phyloP scores from a whole-genome alignment of 2,888 invertebrate species.

The Hemithea aestivaria region DNA sequence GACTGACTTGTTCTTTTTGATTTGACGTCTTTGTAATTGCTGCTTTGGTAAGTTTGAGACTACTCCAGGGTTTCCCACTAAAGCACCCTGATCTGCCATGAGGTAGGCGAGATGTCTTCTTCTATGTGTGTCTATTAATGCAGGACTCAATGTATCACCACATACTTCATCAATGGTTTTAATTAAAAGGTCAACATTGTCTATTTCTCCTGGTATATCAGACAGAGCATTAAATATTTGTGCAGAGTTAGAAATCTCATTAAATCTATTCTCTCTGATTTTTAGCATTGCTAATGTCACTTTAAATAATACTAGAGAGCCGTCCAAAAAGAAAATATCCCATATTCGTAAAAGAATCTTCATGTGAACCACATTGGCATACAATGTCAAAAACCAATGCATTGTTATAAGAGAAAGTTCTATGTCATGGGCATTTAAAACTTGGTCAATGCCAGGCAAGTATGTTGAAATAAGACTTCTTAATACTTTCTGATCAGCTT shows the following conservation, averaged over 20 bases:
- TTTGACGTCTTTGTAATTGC: slow-evolving; percentile 90
- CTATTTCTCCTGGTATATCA: slow-evolving; percentile 95
- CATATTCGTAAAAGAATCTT: slow-evolving; percentile 94
- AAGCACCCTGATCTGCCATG: slow-evolving; percentile 97
- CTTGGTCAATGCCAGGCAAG: slow-evolving; percentile 92
- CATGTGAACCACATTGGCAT: slow-evolving; percentile 98
- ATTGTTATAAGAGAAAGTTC: slow-evolving; percentile 96
- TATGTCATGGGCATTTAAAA: slow-evolving; percentile 95
- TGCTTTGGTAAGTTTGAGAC: slow-evolving; percentile 96
- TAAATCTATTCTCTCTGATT: slow-evolving; percentile 86
- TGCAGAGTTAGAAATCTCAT: slow-evolving; percentile 94
- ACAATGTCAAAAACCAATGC: slow-evolving; percentile 98
- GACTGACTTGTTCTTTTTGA: slow-evolving; percentile 94
- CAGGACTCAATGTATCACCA: slow-evolving; percentile 90
- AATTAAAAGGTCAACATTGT: slow-evolving; percentile 93
- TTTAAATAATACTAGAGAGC: slow-evolving; percentile 96
- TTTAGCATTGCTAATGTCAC: slow-evolving; percentile 96
- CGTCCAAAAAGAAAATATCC: slow-evolving; percentile 98
- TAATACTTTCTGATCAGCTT: slow-evolving; percentile 98
- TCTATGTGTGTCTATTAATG: slow-evolving; percentile 92
- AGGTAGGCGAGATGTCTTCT: slow-evolving; percentile 95
- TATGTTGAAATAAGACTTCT: slow-evolving; percentile 93
- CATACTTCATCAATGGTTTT: slow-evolving; percentile 84
- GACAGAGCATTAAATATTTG: slow-evolving; percentile 98
- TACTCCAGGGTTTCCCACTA: slow-evolving; percentile 94